Evolutionary conservation across 2,797 vertebrate genomes (phyloP).

Genomic region (Sternotherus odoratus): DNA sequence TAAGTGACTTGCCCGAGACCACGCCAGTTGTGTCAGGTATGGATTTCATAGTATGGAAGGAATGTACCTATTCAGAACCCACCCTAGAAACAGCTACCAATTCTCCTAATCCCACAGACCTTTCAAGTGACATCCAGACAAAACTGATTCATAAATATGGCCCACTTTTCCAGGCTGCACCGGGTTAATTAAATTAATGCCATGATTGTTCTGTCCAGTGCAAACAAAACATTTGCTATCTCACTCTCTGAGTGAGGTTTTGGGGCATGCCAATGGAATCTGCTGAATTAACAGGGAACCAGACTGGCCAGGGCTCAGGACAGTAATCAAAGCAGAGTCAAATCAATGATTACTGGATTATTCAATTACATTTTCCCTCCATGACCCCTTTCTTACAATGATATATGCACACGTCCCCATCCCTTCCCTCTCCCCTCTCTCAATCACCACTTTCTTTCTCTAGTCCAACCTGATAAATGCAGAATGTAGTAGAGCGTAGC

Average conservation of each 20-base stretch:
- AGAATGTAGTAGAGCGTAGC: conserved; percentile 40
- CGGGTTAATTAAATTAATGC: neutral
- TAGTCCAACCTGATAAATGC: conserved; percentile 25
- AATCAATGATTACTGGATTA: conserved; percentile 11
- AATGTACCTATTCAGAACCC: neutral
- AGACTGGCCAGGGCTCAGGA: conserved; percentile 18
- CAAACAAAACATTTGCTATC: conserved; percentile 34
- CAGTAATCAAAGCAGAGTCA: conserved; percentile 39
- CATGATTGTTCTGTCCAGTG: conserved; percentile 7
- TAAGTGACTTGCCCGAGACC: neutral
- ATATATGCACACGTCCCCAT: conserved; percentile 5
- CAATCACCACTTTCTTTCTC: conserved; percentile 49
- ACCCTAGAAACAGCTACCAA: conserved; percentile 9
- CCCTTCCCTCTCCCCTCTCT: conserved; percentile 19
- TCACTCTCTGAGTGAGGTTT: conserved; percentile 21
- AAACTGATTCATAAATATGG: conserved; percentile 4
- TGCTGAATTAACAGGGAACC: conserved; percentile 39
- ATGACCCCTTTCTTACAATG: neutral
- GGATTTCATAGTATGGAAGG: neutral
- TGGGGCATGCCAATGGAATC: conserved; percentile 18
- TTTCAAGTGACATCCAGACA: neutral
- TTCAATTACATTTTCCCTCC: neutral
- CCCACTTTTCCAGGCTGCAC: neutral
- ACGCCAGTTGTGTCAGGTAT: neutral
- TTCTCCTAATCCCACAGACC: neutral